These are phyloP conservation scores for Percopsis transmontana DNA, from an alignment of 2,113 vertebrate genomes.

Conservation along the genomic window DNA sequence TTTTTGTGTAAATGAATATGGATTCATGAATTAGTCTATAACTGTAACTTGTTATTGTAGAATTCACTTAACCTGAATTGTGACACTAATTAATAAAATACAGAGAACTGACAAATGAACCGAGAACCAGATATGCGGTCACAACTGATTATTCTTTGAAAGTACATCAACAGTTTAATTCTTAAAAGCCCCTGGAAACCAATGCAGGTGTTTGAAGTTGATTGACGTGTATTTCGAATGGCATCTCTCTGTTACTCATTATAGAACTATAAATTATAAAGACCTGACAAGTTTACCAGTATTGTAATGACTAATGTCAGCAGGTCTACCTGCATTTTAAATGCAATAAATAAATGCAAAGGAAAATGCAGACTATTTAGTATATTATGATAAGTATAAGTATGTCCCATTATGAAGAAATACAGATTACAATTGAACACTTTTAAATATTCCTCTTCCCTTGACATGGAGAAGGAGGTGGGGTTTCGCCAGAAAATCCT, in stretches of 20 bases:
- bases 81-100: background rate
- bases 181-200: too few species aligned
- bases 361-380: too few species aligned
- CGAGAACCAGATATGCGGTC: background rate
- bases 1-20: slow-evolving; percentile 1
- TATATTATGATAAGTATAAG: too few species aligned
- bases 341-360: too few species aligned
- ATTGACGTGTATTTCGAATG: too few species aligned
- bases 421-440: background rate
- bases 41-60: background rate
- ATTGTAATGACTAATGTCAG: slow-evolving; percentile 16
- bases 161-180: background rate
- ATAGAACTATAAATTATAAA: slow-evolving; percentile 7
- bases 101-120: too few species aligned
- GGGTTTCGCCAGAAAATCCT: slow-evolving; percentile 81
- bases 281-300: background rate
- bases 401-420: background rate
- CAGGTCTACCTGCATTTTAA: too few species aligned
- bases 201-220: too few species aligned
- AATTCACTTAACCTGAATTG: background rate
- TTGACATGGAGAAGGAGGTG: slow-evolving; percentile 73
- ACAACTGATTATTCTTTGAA: background rate
- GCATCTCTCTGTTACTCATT: too few species aligned
- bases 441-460: slow-evolving; percentile 80
- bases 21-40: background rate